Evolutionary conservation across 2,888 invertebrate species (phyloP).

Genomic region (Chalcosyrphus nemorum): DNA sequence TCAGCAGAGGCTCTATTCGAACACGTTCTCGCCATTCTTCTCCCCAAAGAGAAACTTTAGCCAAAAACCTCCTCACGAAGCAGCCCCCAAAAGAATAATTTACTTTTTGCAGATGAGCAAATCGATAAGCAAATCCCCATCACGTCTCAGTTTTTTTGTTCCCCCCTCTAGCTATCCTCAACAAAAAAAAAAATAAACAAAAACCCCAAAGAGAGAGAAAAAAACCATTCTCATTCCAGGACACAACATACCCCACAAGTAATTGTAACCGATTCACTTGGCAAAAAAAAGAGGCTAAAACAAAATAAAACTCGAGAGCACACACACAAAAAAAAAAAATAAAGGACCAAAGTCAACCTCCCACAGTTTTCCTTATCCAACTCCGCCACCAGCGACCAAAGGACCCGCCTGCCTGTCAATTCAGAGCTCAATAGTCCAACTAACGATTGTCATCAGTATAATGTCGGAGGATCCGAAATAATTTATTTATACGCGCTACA

Average conservation of each 20-base stretch:
- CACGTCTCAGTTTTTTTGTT: slow-evolving; percentile 32
- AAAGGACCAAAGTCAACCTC: slow-evolving; percentile 54
- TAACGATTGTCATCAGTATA: slow-evolving; percentile 70
- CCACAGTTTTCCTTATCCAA: slow-evolving; percentile 49
- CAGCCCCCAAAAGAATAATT: slow-evolving; percentile 16
- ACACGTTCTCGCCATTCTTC: slow-evolving; percentile 10
- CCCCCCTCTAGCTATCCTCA: slow-evolving; percentile 1
- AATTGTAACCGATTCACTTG: slow-evolving; percentile 38
- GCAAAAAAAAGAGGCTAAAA: slow-evolving; percentile 6
- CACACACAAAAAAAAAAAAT: too few relatives aligned
- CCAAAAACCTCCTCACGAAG: too few relatives aligned
- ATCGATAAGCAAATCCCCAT: slow-evolving; percentile 63
- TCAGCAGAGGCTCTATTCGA: neutral
- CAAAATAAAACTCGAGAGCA: neutral
- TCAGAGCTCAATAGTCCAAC: slow-evolving; percentile 61
- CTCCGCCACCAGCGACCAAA: neutral
- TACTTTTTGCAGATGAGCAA: slow-evolving; percentile 33
- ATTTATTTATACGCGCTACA: slow-evolving; percentile 67
- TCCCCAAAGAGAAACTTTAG: neutral
- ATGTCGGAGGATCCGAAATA: slow-evolving; percentile 63
- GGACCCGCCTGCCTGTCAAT: slow-evolving; percentile 29
- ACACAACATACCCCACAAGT: slow-evolving; percentile 30
- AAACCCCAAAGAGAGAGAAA: slow-evolving; percentile 17
- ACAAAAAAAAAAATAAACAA: slow-evolving; percentile 21
- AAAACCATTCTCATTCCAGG: slow-evolving; percentile 46